Percentiles rank a stretch among this genome's conserved stretches.
Evolutionary conservation across 2,113 vertebrate genomes (phyloP).

Genomic region (Cinclus mexicanus): DNA sequence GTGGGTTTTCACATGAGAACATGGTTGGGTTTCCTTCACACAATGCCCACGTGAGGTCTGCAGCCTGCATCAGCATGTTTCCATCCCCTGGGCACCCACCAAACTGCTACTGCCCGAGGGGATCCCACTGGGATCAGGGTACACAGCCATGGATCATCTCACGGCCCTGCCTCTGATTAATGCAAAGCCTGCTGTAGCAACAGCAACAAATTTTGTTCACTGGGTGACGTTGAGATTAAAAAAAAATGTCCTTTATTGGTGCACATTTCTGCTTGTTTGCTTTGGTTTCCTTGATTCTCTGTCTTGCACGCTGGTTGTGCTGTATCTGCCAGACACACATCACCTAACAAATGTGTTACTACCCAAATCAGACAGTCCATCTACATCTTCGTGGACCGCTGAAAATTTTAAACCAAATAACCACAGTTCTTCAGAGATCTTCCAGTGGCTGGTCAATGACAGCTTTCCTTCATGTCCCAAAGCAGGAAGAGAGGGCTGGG

Average conservation of each 20-base stretch:
- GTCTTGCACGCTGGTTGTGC: neutral
- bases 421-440: neutral
- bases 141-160: too few relatives aligned
- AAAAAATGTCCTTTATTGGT: neutral
- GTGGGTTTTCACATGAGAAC: fast-evolving
- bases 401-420: neutral
- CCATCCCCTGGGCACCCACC: neutral
- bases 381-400: neutral
- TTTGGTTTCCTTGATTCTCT: neutral
- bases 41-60: fast-evolving
- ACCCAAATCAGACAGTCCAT: neutral
- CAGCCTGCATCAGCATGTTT: neutral
- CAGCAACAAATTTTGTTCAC: neutral
- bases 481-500: neutral
- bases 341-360: fast-evolving
- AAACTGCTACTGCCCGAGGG: neutral
- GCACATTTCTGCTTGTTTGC: neutral
- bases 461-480: neutral
- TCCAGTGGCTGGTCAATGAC: neutral
- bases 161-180: neutral
- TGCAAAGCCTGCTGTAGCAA: neutral
- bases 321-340: neutral
- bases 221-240: neutral
- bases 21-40: neutral
- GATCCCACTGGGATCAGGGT: neutral